Base-by-base conservation (phyloP, 53 echinoderm and acorn worm species). In the Paracentrotus lividus region DNA sequence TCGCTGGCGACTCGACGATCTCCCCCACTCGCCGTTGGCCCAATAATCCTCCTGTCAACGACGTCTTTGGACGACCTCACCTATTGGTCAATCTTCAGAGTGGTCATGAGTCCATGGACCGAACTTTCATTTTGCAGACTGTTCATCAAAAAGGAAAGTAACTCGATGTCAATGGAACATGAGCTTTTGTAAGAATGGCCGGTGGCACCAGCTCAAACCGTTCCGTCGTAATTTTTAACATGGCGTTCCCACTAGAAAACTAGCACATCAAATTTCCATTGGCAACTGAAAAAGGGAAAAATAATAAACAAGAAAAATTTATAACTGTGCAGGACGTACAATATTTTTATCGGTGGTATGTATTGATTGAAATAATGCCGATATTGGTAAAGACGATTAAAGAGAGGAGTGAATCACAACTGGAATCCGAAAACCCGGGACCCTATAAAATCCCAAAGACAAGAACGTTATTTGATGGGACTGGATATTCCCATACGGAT, bases 141-240 rank as follows among this genome's bases (percentile, higher is more conserved):
- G 98, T 57, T 98, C 98, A 77, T 98, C 98, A 67, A 98, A 98
- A 1, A 97, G 98, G 91, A 98, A 98, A 88, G n/a, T n/a, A 93
- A 96, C 84, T 95, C 97, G 88, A 98, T 98, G 91, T 97, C 77
- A 42, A 98, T 98, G 43, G 95, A 93, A 88, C 98, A 98, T n/a
- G 98, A 97, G 77, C 97, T 98, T 77, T 97, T 98, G 94, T 97
- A 98, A 34, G n/a, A n/a, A 98, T 98, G 7, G 98, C 98, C 6
- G 98, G 98, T 21, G 98, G 98, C 15, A 98, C 98, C 98, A 98
- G 20, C 61, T 65, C n/a, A n/a, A 26, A 98, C 98, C 7, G 20
- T 89, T 26, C 98, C 98, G n/a, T n/a, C 52, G 95, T 86, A 76
- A 86, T 52, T 31, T 86, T 54, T 1, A 98, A 96, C 69, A 98